Evolutionary conservation across 2,797 vertebrate species (phyloP).

Genomic region (Centroberyx gerrardi): DNA sequence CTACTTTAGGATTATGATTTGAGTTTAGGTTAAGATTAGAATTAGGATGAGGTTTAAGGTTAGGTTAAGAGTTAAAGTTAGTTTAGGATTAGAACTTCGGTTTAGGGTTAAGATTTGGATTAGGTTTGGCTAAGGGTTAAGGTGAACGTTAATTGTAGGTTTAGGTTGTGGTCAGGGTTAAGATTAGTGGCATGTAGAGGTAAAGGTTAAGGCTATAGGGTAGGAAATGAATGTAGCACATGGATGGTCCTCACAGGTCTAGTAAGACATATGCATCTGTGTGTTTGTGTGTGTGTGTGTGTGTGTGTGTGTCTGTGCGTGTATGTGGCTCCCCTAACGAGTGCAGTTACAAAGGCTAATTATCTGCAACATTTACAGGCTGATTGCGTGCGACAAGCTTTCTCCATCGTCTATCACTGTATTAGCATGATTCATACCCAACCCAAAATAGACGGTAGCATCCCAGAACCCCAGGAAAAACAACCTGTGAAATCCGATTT

Average conservation of each 20-base stretch:
- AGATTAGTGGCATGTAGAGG: too few species aligned
- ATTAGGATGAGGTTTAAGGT: too few species aligned
- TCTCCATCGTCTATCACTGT: constrained; percentile 39
- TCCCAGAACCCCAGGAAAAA: constrained; percentile 53
- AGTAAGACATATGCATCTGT: background rate
- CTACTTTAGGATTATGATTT: too few species aligned
- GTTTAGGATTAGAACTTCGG: too few species aligned
- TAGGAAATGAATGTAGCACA: background rate
- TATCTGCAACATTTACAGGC: constrained; percentile 45
- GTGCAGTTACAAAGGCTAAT: constrained; percentile 52
- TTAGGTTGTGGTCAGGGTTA: too few species aligned
- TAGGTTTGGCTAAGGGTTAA: too few species aligned
- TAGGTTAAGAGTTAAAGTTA: too few species aligned
- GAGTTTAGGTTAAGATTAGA: too few species aligned
- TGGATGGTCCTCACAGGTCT: background rate
- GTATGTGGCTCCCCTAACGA: constrained; percentile 23
- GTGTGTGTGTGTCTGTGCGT: constrained; percentile 4
- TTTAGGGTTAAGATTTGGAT: too few species aligned
- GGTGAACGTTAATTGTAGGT: too few species aligned
- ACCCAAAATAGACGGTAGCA: constrained; percentile 52
- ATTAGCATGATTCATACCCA: constrained; percentile 52
- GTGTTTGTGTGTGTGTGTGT: constrained; percentile 4
- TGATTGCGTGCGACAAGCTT: constrained; percentile 61
- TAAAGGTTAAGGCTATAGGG: background rate
- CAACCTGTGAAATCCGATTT: constrained; percentile 69